A percentile compares a stretch with the other conserved stretches of the same genome.
Conservation (phyloP, 2,888 invertebrate genomes). For the Nephrotoma flavescens region DNA sequence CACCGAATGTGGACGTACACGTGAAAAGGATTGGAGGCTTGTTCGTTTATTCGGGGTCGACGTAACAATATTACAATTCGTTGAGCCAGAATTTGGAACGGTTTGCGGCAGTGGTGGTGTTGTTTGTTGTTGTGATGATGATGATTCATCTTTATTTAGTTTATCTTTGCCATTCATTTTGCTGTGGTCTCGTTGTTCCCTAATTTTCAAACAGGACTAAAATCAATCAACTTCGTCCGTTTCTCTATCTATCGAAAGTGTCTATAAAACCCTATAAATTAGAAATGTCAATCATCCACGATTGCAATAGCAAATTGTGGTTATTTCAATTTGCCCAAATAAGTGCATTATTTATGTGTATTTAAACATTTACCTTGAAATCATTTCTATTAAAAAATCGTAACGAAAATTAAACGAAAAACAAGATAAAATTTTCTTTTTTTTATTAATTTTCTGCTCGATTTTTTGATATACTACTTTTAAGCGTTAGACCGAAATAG, state of each 20-base stretch:
- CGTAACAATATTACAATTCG: not conserved
- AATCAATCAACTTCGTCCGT: not conserved
- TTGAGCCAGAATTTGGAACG: not conserved
- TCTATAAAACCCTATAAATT: not conserved
- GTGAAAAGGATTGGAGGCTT: not conserved
- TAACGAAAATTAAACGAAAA: not conserved
- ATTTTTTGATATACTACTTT: not conserved
- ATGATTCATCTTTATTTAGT: not conserved
- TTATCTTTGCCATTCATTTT: not conserved
- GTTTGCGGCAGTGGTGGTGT: not conserved
- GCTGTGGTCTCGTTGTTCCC: too few relatives aligned
- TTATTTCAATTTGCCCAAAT: not conserved
- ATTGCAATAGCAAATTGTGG: not conserved
- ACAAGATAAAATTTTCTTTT: not conserved
- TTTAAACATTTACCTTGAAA: not conserved
- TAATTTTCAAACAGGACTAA: not conserved
- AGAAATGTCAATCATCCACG: not conserved
- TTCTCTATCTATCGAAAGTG: not conserved
- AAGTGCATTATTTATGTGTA: not conserved
- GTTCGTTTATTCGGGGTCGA: not conserved
- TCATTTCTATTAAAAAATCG: not conserved
- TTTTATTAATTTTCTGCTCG: not conserved
- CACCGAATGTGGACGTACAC: constrained; percentile 38
- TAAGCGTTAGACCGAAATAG: not conserved
- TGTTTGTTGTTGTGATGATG: not conserved